Percentiles rank a stretch among this genome's conserved stretches.
phyloP scores from a whole-genome alignment of 2,888 invertebrate genomes.

The Neuroscelio doddi region DNA sequence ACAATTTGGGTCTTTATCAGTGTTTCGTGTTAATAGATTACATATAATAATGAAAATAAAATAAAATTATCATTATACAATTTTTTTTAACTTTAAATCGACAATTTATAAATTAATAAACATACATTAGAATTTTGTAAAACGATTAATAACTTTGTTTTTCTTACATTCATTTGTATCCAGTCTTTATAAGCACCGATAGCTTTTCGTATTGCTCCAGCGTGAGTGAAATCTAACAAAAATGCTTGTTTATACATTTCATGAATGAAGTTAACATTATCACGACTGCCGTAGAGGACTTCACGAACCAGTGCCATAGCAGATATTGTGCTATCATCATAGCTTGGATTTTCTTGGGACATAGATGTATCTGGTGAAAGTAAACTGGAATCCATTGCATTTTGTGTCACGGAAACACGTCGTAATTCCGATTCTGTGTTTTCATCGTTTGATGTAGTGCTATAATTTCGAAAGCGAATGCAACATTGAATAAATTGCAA shows the following conservation, averaged over 20 bases:
- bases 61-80: too few relatives aligned
- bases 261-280: conserved; percentile 95
- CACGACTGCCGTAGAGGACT: conserved; percentile 88
- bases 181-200: conserved; percentile 96
- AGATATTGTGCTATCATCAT: conserved; percentile 70
- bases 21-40: background rate
- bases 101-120: too few relatives aligned
- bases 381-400: conserved; percentile 62
- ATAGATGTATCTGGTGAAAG: conserved; percentile 59
- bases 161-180: conserved; percentile 87
- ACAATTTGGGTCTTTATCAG: too few relatives aligned
- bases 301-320: conserved; percentile 85
- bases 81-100: too few relatives aligned
- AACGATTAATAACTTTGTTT: conserved; percentile 4
- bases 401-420: conserved; percentile 70
- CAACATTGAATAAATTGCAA: too few relatives aligned
- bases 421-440: conserved; percentile 68
- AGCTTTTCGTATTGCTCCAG: conserved; percentile 89
- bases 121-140: too few relatives aligned
- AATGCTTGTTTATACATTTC: conserved; percentile 96
- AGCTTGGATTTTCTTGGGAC: conserved; percentile 59
- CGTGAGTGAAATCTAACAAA: conserved; percentile 89
- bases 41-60: conserved; percentile 13
- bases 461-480: too few relatives aligned
- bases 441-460: conserved; percentile 71